Evolutionary conservation across 2,113 vertebrate genomes (phyloP).

Genomic region (human (Homo sapiens)): GRCh38 chr14:77579501-77580000

Average conservation of each 20-base stretch:
- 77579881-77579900: not conserved
- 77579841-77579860: not conserved
- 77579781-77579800: not conserved
- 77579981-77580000: not conserved
- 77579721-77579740: too few species aligned
- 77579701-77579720: too few species aligned
- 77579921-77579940: conserved; percentile 21
- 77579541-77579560: too few species aligned
- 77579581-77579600: too few species aligned
- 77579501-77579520: too few species aligned
- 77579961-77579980: not conserved
- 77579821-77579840: not conserved
- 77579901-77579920: not conserved
- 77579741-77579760: not conserved
- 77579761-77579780: not conserved
- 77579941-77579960: not conserved
- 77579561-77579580: too few species aligned
- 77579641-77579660: too few species aligned
- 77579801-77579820: conserved; percentile 32
- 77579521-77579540: too few species aligned
- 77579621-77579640: too few species aligned
- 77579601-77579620: too few species aligned
- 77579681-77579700: too few species aligned
- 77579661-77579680: too few species aligned
- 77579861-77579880: not conserved